Conservation (phyloP, 2,888 invertebrate species). For the Liposcelis brunnea region DNA sequence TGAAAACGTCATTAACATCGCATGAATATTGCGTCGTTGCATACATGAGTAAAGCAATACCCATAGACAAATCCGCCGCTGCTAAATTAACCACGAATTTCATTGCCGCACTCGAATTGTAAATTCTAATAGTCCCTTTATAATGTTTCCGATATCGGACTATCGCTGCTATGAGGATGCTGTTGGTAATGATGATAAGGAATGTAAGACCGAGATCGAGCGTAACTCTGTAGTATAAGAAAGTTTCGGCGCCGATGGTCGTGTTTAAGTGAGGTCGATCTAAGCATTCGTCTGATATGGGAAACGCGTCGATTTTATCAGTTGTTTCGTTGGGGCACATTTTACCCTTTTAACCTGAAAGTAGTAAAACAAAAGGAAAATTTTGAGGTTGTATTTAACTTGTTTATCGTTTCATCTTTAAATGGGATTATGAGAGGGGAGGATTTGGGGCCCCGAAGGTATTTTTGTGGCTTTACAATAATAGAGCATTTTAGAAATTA, state of each 20-base stretch:
- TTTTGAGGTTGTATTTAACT: no score
- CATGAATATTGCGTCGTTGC: conserved; percentile 13
- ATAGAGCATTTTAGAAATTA: no score
- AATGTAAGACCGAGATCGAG: not conserved
- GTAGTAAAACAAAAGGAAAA: no score
- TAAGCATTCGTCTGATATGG: not conserved
- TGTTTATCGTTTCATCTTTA: no score
- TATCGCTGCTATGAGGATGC: not conserved
- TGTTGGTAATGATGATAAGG: not conserved
- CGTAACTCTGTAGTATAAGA: not conserved
- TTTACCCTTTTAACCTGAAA: no score
- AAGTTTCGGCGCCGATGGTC: not conserved
- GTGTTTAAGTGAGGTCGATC: not conserved
- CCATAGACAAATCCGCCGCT: conserved; percentile 13
- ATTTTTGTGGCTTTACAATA: no score
- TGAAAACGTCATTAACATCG: conserved; percentile 4
- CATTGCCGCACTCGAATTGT: conserved; percentile 6
- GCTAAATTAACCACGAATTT: conserved; percentile 13
- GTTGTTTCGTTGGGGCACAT: no score
- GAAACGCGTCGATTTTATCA: no score
- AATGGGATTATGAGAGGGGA: no score
- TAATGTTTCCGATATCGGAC: not conserved
- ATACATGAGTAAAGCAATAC: conserved; percentile 11
- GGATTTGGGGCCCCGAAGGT: no score
- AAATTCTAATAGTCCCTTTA: not conserved